Evolutionary conservation across 2,888 invertebrate genomes (phyloP).

Genomic region (Leucophenga montana): DNA sequence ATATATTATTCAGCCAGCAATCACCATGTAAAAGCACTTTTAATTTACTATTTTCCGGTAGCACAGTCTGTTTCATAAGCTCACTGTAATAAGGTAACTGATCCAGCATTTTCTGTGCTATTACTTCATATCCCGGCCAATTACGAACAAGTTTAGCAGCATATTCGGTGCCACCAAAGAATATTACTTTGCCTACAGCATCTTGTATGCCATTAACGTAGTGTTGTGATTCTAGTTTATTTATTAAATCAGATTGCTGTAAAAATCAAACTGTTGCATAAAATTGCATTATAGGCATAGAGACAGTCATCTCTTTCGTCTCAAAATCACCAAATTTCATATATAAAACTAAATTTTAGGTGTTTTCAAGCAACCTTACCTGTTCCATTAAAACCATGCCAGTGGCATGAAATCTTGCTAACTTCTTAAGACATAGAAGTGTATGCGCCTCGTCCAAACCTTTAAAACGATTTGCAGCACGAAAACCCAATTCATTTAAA

Average conservation of each 20-base stretch:
- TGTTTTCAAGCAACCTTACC: no score
- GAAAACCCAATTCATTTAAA: constrained; percentile 73
- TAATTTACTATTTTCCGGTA: constrained; percentile 46
- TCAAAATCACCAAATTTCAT: no score
- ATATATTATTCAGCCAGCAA: constrained; percentile 74
- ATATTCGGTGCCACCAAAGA: constrained; percentile 49
- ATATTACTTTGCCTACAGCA: constrained; percentile 39
- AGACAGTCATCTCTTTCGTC: no score
- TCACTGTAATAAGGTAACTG: constrained; percentile 45
- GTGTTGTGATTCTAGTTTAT: constrained; percentile 41
- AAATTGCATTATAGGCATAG: no score
- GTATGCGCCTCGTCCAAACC: constrained; percentile 75
- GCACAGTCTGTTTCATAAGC: constrained; percentile 50
- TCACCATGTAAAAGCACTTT: constrained; percentile 75
- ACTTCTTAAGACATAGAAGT: constrained; percentile 72
- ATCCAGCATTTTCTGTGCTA: not conserved
- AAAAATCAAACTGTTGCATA: no score
- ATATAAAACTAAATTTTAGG: no score
- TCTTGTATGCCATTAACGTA: constrained; percentile 47
- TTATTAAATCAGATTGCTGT: constrained; percentile 44
- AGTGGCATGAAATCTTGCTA: constrained; percentile 76
- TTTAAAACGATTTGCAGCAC: constrained; percentile 73
- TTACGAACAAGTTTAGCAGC: constrained; percentile 39
- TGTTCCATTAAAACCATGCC: constrained; percentile 75
- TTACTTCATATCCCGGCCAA: constrained; percentile 67